Percentiles rank a stretch among this genome's conserved stretches.
Evolutionary conservation across 2,888 invertebrate species (phyloP).

Genomic region (Spialia ferax): DNA sequence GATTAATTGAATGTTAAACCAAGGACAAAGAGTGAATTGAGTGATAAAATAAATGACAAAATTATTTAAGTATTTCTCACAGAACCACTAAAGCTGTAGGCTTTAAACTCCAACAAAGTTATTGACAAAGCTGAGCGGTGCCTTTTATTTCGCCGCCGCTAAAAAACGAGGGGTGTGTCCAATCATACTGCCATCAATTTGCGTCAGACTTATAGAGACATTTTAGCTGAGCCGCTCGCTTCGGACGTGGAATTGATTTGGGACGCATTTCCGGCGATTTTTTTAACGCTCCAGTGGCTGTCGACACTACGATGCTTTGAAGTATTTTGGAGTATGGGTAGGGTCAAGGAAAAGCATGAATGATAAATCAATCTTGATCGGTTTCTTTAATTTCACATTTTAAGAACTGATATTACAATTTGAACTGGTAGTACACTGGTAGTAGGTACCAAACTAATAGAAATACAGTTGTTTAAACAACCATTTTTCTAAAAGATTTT

Average conservation of each 20-base stretch:
- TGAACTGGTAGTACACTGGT: too few relatives aligned
- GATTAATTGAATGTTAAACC: neutral
- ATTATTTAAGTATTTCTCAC: neutral
- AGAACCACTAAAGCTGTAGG: constrained; percentile 14
- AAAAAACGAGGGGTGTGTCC: constrained; percentile 69
- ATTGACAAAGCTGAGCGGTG: constrained; percentile 36
- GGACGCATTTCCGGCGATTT: constrained; percentile 66
- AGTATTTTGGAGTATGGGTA: constrained; percentile 7
- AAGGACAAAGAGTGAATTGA: neutral
- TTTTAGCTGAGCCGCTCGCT: constrained; percentile 59
- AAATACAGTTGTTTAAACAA: too few relatives aligned
- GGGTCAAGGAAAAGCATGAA: neutral
- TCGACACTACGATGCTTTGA: constrained; percentile 20
- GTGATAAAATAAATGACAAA: neutral
- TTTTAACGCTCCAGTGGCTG: constrained; percentile 34
- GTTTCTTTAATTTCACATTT: neutral
- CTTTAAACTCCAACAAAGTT: constrained; percentile 31
- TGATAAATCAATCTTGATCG: neutral
- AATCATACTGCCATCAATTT: constrained; percentile 74
- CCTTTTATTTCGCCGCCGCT: constrained; percentile 55
- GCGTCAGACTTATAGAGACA: constrained; percentile 67
- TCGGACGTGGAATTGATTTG: constrained; percentile 64
- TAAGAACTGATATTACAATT: too few relatives aligned
- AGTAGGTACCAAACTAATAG: too few relatives aligned
- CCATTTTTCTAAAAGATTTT: too few relatives aligned